phyloP scores from a whole-genome alignment of 2,888 invertebrate genomes.

The Tenodera sinensis region DNA sequence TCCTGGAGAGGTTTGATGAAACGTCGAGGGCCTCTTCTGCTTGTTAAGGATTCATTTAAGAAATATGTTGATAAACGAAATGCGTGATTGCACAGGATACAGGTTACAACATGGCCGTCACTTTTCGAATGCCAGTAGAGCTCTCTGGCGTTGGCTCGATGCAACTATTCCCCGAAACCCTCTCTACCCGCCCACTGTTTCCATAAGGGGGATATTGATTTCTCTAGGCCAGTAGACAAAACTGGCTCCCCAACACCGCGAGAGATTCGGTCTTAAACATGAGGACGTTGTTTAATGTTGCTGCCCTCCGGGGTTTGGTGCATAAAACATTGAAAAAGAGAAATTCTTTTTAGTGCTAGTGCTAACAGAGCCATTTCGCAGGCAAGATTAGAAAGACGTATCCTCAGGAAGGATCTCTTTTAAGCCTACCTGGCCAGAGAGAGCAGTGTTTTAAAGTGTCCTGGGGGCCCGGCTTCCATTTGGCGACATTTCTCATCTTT shows the following conservation, averaged over 20 bases:
- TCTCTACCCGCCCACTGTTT: background rate
- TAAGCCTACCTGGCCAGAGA: background rate
- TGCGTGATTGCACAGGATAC: background rate
- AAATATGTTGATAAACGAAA: background rate
- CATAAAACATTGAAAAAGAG: background rate
- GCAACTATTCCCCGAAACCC: background rate
- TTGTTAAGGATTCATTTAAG: background rate
- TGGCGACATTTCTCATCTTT: too few relatives aligned
- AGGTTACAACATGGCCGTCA: slow-evolving; percentile 16
- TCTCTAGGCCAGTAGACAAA: slow-evolving; percentile 4
- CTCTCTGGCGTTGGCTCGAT: slow-evolving; percentile 8
- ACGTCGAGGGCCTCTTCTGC: background rate
- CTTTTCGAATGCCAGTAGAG: background rate
- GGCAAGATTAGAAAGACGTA: background rate
- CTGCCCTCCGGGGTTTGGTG: background rate
- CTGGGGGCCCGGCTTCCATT: too few relatives aligned
- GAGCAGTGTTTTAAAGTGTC: too few relatives aligned
- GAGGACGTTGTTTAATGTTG: background rate
- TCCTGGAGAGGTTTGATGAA: background rate
- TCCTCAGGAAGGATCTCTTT: background rate
- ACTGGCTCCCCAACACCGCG: background rate
- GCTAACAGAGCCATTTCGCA: background rate
- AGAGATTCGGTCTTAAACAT: background rate
- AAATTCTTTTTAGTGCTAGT: background rate
- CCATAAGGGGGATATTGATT: slow-evolving; percentile 9